Conservation (phyloP, 2,888 invertebrate species). For the Elmis aenea region DNA sequence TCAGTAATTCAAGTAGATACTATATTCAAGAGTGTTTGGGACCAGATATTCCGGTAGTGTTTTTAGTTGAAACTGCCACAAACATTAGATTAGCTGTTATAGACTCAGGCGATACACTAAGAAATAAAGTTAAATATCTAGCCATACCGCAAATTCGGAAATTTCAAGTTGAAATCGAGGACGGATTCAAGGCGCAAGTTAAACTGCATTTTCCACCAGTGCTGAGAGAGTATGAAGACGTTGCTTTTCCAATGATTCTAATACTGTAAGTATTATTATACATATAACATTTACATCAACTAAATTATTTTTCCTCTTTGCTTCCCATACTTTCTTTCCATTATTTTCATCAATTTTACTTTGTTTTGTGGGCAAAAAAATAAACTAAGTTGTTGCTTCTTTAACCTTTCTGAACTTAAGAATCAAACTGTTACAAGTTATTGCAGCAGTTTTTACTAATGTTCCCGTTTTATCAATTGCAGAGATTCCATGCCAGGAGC, state of each 20-base stretch:
- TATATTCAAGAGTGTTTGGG: conserved; percentile 76
- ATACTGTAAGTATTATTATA: conserved; percentile 74
- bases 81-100: conserved; percentile 60
- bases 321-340: conserved; percentile 2
- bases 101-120: conserved; percentile 63
- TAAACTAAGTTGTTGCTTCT: conserved; percentile 1
- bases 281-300: too few species aligned
- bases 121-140: conserved; percentile 58
- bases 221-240: conserved; percentile 75
- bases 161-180: conserved; percentile 58
- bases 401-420: too few species aligned
- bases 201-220: conserved; percentile 77
- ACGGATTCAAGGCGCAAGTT: conserved; percentile 68
- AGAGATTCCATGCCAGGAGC: conserved; percentile 78
- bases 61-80: conserved; percentile 57
- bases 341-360: conserved; percentile 5
- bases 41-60: conserved; percentile 64
- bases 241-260: conserved; percentile 74
- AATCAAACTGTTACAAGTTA: too few species aligned
- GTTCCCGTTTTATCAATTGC: too few species aligned
- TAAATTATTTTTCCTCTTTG: neutral
- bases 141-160: conserved; percentile 73
- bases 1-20: conserved; percentile 52
- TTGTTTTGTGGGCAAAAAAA: too few species aligned
- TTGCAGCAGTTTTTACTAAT: too few species aligned